These are phyloP conservation scores for Oligia fasciuncula DNA, from an alignment of 2,888 invertebrate species.

Conservation along the genomic window DNA sequence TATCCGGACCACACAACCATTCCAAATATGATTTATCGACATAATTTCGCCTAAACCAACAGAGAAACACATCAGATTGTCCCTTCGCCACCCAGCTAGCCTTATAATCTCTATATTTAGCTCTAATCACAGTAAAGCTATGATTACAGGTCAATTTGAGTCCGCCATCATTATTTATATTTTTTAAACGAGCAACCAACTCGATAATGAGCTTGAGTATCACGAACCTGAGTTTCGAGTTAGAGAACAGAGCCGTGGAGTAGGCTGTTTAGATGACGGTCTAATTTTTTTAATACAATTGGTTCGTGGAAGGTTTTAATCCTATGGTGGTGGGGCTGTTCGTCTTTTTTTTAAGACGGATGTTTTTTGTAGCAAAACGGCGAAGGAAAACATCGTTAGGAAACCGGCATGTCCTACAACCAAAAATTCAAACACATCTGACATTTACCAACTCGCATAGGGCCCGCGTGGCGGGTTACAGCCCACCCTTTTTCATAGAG, in stretches of 20 bases:
- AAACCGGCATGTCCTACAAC: too few relatives aligned
- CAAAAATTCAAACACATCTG: too few relatives aligned
- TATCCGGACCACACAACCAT: constrained; percentile 34
- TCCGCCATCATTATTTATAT: constrained; percentile 86
- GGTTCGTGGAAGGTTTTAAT: too few relatives aligned
- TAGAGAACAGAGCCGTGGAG: constrained; percentile 69
- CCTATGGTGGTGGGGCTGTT: too few relatives aligned
- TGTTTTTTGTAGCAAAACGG: too few relatives aligned
- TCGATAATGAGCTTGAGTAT: constrained; percentile 87
- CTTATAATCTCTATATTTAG: constrained; percentile 88
- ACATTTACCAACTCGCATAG: too few relatives aligned
- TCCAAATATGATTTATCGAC: constrained; percentile 45
- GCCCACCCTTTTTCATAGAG: too few relatives aligned
- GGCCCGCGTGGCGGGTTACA: too few relatives aligned
- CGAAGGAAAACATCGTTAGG: too few relatives aligned
- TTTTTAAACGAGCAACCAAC: constrained; percentile 87
- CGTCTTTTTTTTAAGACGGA: too few relatives aligned
- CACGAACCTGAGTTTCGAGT: constrained; percentile 78
- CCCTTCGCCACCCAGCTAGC: constrained; percentile 62
- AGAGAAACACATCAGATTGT: constrained; percentile 47
- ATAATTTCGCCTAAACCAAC: constrained; percentile 41
- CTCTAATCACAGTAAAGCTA: constrained; percentile 82
- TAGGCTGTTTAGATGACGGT: constrained; percentile 28
- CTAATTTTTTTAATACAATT: not conserved
- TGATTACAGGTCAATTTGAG: constrained; percentile 88